Evolutionary conservation across 2,888 invertebrate species (phyloP).

Genomic region (Himalopsyche anomala): DNA sequence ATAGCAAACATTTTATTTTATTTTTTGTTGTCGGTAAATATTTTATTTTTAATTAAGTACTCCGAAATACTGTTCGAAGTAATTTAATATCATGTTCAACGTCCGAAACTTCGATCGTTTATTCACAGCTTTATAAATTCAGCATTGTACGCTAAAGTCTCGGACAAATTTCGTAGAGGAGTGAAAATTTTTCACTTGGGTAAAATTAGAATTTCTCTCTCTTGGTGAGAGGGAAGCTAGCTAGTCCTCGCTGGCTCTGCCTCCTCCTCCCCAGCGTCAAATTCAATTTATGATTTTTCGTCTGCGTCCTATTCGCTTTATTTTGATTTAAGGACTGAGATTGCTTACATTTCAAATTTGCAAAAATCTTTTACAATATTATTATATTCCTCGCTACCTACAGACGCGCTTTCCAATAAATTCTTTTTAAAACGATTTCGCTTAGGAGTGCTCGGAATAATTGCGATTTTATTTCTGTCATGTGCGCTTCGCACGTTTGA

Average conservation of each 20-base stretch:
- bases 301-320: not conserved
- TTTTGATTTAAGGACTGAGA: constrained; percentile 8
- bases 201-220: not conserved
- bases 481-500: too few species aligned
- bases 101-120: not conserved
- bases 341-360: constrained; percentile 30
- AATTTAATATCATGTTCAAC: not conserved
- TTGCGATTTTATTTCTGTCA: too few species aligned
- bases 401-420: constrained; percentile 20
- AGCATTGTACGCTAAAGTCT: not conserved
- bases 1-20: too few species aligned
- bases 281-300: constrained; percentile 34
- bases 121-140: not conserved
- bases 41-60: too few species aligned
- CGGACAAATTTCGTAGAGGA: constrained; percentile 18
- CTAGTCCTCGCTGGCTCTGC: not conserved
- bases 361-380: constrained; percentile 30
- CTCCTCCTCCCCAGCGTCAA: not conserved
- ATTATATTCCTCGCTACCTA: not conserved
- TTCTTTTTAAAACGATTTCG: not conserved
- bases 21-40: too few species aligned
- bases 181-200: constrained; percentile 23
- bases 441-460: too few species aligned
- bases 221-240: not conserved
- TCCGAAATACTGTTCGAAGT: too few species aligned